Evolutionary conservation across 2,113 vertebrate genomes (phyloP), one percentile per base, ranked within the genome.

Genomic region (Phyllostomus discolor): DNA sequence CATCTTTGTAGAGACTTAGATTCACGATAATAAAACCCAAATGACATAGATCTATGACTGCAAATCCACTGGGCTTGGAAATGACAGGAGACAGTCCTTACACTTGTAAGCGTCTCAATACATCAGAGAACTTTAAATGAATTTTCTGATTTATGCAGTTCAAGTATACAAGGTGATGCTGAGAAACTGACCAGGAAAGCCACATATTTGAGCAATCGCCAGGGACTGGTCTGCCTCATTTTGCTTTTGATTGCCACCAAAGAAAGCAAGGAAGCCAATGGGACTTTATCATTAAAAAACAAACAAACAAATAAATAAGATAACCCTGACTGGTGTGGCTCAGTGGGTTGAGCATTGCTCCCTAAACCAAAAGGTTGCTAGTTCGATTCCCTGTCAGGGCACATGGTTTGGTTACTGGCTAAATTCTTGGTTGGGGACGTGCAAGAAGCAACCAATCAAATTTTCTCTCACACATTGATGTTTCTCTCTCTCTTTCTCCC

Each of bases 1-100:
- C 59, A 16, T 95, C 70, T 93, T 80, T 76, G 87, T 93, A 66
- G 50, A 93, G 41, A 76, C 33, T 14, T 35, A 48, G 67, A 48
- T 41, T 95, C 64, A 91, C 38, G 11, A 64, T 93, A 91, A 75
- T 75, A 20, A 96, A 86, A 69, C 11, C n/a, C n/a, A 95, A 90
- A 93, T 88, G 43, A 88, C 62, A 91, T 35, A 72, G 38, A 76
- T 76, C 28, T 92, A 76, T 80, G 59, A 70, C 66, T 95, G n/a
- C 28, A 92, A 87, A 93, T 95, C 64, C 75, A 83, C 43, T 41
- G 83, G 83, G 50, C 50, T 92, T 91, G 59, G 31, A 80, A 91
- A 64, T 89, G 90, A 67, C 75, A 87, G 43, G 24, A 86, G n/a
- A 91, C 31, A 20, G 67, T 79, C 91, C 69, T 81, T 86, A 83